Percentiles rank a stretch among this genome's conserved stretches.
Conservation (phyloP, 2,888 invertebrate genomes). For the Dendrolimus houi region DNA sequence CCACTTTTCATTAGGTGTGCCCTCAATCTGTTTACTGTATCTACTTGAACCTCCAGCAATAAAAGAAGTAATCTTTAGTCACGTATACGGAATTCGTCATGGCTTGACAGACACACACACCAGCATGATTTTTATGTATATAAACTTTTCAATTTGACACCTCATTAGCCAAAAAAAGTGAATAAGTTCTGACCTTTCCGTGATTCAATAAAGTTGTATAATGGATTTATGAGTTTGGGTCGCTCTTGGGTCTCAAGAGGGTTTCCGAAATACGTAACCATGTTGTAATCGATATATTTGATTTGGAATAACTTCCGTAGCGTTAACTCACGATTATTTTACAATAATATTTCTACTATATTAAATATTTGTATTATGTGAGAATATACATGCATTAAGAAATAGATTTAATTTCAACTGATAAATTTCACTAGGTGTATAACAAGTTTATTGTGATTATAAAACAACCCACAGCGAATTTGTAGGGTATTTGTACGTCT, state of each 20-base stretch:
- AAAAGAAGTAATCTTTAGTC: neutral
- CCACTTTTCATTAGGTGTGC: no score
- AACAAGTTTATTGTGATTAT: no score
- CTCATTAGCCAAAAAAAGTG: neutral
- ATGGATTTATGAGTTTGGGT: neutral
- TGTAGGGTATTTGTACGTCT: no score
- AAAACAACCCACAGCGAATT: no score
- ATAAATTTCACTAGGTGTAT: no score
- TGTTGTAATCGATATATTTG: neutral
- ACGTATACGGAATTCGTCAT: neutral
- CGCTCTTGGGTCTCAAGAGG: neutral
- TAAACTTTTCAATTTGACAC: neutral
- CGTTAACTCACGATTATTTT: neutral
- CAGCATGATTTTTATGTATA: neutral
- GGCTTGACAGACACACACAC: no score
- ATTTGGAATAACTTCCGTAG: neutral
- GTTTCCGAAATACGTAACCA: neutral
- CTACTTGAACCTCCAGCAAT: neutral
- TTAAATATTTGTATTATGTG: no score
- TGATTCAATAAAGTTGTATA: neutral
- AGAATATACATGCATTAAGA: no score
- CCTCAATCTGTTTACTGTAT: neutral
- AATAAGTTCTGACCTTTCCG: neutral
- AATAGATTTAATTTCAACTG: no score
- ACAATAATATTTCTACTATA: no score